Conservation (phyloP, 2,113 vertebrate species). For the Aplodontia rufa region DNA sequence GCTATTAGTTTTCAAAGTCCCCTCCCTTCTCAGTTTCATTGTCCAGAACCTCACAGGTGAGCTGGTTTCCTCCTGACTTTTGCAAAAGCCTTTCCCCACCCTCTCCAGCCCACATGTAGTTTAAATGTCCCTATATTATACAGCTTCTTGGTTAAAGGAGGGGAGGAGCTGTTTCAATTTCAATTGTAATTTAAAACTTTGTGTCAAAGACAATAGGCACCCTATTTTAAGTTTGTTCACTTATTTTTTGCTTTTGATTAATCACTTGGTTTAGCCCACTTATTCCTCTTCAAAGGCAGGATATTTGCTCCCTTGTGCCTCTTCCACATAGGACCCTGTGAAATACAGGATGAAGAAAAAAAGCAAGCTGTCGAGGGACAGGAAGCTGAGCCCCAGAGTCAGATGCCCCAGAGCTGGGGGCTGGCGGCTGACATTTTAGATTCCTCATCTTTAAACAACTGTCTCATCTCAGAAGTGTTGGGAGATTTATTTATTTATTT, state of each 20-base stretch:
- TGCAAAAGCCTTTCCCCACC: too few species aligned
- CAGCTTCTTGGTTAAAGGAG: background rate
- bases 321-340: background rate
- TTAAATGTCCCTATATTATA: background rate
- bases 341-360: background rate
- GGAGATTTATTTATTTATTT: too few species aligned
- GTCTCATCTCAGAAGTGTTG: background rate
- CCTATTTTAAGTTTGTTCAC: background rate
- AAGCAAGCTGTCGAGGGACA: fast-evolving
- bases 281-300: background rate
- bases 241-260: background rate
- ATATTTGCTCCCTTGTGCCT: too few species aligned
- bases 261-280: background rate
- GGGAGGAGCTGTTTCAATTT: background rate
- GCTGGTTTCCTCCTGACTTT: slow-evolving; percentile 9
- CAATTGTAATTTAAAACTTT: background rate
- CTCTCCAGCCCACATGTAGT: background rate
- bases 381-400: fast-evolving
- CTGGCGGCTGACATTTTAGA: background rate
- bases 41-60: background rate
- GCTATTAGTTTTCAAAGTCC: background rate
- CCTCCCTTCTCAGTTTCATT: slow-evolving; percentile 23
- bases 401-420: too few species aligned
- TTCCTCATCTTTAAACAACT: background rate
- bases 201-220: background rate